Evolutionary conservation across 2,797 vertebrate species (phyloP).

Genomic region (Danio aesculapii): DNA sequence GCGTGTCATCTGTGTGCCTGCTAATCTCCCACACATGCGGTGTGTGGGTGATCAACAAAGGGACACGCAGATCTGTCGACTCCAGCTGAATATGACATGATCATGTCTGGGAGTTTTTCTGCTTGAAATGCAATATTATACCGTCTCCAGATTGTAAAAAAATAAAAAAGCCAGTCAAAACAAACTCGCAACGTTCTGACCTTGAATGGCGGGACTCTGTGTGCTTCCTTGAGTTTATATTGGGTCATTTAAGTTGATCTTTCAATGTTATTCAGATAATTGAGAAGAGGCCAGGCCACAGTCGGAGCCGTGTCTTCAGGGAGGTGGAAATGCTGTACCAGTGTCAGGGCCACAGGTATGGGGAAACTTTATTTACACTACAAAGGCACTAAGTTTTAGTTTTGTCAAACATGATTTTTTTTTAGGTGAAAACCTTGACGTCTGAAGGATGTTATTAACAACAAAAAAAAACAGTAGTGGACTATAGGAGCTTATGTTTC

Average conservation of each 20-base stretch:
- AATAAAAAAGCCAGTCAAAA: constrained; percentile 19
- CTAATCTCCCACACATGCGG: constrained; percentile 74
- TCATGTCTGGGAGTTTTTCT: background rate
- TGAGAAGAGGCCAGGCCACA: constrained; percentile 93
- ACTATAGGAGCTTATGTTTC: too few relatives aligned
- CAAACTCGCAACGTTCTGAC: constrained; percentile 7
- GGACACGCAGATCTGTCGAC: constrained; percentile 7
- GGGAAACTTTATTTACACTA: background rate
- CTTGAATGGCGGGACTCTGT: constrained; percentile 12
- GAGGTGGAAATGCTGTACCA: constrained; percentile 99
- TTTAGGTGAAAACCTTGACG: too few relatives aligned
- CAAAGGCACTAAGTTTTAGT: background rate
- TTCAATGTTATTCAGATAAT: constrained; percentile 86
- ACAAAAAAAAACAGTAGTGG: too few relatives aligned
- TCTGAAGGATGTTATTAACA: background rate
- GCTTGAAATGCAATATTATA: background rate
- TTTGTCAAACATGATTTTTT: too few relatives aligned
- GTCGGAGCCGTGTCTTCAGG: constrained; percentile 93
- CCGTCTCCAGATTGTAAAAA: background rate
- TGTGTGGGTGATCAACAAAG: background rate
- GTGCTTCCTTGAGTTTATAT: background rate
- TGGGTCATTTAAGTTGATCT: constrained; percentile 2
- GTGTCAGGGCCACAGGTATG: constrained; percentile 96
- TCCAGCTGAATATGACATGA: background rate
- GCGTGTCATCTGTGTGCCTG: constrained; percentile 71